phyloP scores from a whole-genome alignment of 2,797 vertebrate species.

The Taeniopygia guttata region DNA sequence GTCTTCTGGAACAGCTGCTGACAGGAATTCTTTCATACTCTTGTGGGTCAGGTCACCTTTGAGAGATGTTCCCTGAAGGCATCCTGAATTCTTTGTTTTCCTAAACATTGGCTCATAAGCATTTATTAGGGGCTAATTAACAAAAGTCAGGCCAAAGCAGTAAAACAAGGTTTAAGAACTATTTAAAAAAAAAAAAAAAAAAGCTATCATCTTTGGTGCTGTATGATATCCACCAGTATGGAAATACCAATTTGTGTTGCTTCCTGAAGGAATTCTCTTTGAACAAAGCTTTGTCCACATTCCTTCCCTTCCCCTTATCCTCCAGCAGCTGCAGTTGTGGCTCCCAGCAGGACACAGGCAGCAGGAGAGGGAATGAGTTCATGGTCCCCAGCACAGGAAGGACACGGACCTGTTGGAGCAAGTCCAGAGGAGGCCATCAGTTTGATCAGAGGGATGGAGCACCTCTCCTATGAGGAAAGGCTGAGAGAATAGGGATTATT shows the following conservation, averaged over 20 bases:
- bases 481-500: background rate
- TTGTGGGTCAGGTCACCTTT: background rate
- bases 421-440: background rate
- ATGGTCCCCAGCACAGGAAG: background rate
- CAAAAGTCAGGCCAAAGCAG: background rate
- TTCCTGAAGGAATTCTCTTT: background rate
- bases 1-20: background rate
- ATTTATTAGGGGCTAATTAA: background rate
- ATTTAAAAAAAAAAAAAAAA: background rate
- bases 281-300: background rate
- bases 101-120: background rate
- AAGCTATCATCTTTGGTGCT: background rate
- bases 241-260: background rate
- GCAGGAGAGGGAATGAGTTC: background rate
- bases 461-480: background rate
- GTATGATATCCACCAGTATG: rapidly evolving
- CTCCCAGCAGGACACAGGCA: background rate
- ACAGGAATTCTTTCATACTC: background rate
- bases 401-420: background rate
- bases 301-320: background rate
- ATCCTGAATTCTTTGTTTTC: background rate
- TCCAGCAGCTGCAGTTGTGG: background rate
- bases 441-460: background rate
- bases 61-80: background rate
- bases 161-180: background rate